phyloP scores from a whole-genome alignment of 1,140 invertebrate genomes.

The Caenorhabditis briggsae region DNA sequence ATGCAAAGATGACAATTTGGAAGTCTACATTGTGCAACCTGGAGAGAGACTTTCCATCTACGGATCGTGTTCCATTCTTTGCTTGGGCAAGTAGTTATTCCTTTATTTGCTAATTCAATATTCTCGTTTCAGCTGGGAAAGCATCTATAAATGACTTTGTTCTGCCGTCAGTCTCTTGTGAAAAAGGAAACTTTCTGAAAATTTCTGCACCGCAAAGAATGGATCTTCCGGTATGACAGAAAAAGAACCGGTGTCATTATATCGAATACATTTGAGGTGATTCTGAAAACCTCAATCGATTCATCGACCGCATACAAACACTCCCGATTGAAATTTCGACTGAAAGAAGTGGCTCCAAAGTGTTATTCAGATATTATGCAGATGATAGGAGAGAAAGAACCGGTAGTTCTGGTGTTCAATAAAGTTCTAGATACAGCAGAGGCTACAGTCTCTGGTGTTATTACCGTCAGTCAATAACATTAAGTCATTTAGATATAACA shows the following conservation, averaged over 20 bases:
- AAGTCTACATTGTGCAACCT: slow-evolving; percentile 10
- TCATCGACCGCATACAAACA: background rate
- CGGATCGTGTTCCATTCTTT: slow-evolving; percentile 27
- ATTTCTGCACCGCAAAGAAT: slow-evolving; percentile 39
- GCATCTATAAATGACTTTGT: slow-evolving; percentile 8
- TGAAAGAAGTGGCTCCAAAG: slow-evolving; percentile 23
- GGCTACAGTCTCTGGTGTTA: background rate
- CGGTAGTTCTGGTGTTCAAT: background rate
- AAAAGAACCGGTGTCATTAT: background rate
- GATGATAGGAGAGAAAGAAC: background rate
- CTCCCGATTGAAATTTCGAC: slow-evolving; percentile 15
- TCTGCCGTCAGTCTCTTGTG: slow-evolving; percentile 3
- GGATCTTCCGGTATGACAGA: slow-evolving; percentile 27
- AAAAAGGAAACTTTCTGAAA: slow-evolving; percentile 1
- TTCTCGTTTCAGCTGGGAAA: slow-evolving; percentile 12
- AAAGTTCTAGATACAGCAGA: background rate
- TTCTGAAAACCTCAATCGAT: background rate
- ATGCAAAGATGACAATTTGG: background rate
- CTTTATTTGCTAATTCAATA: background rate
- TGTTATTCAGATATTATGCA: background rate
- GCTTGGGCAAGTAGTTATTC: background rate
- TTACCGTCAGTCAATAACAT: background rate
- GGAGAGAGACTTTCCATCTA: slow-evolving; percentile 24
- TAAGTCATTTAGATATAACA: background rate
- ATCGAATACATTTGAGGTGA: background rate